These are phyloP conservation scores for Ia io DNA, from an alignment of 2,113 vertebrate genomes.

Conservation along the genomic window DNA sequence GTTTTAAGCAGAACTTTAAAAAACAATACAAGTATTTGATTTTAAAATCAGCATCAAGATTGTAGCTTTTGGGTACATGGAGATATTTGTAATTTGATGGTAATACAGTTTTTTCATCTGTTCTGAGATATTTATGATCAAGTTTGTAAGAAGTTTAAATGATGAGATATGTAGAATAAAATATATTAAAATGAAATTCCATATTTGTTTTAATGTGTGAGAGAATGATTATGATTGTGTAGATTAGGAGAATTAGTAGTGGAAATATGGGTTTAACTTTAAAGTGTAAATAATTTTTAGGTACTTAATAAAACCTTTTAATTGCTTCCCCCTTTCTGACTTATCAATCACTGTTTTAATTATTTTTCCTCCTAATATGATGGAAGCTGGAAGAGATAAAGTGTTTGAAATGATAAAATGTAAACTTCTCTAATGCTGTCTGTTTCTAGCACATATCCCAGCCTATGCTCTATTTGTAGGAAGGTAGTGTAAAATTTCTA, in stretches of 20 bases:
- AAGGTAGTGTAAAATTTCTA: background rate
- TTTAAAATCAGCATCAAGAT: constrained; percentile 30
- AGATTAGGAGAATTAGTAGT: background rate
- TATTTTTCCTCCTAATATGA: background rate
- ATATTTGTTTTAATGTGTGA: background rate
- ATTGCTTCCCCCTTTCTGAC: background rate
- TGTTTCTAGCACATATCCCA: background rate
- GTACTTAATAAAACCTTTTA: constrained; percentile 21
- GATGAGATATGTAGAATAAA: background rate
- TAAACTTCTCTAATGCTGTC: background rate
- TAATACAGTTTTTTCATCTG: background rate
- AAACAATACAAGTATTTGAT: background rate
- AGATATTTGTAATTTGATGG: constrained; percentile 21
- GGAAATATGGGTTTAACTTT: constrained; percentile 2
- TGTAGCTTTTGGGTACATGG: background rate
- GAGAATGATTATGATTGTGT: background rate
- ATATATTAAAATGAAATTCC: background rate
- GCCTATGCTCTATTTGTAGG: background rate
- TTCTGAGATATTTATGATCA: constrained; percentile 3
- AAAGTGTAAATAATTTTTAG: background rate
- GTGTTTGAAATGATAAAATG: constrained; percentile 32
- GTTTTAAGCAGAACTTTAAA: constrained; percentile 35
- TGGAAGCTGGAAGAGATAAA: background rate
- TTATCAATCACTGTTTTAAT: background rate
- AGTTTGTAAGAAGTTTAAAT: constrained; percentile 25